Evolutionary conservation across 2,888 invertebrate species (phyloP), one percentile per base, ranked within the genome.

Genomic region (Xestia c-nigrum): DNA sequence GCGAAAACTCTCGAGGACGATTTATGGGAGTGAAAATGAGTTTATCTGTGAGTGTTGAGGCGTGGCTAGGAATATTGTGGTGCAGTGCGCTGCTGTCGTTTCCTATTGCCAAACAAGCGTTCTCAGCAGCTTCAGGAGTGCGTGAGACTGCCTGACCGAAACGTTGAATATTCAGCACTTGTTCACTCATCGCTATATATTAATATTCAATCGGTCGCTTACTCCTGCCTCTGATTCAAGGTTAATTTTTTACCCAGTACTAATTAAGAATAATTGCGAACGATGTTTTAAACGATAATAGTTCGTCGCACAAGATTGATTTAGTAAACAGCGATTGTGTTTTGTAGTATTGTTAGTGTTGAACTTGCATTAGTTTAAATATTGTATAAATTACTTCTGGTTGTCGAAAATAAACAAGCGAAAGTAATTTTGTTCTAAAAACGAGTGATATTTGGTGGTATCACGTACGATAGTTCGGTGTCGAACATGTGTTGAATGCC

Each of bases 121-220:
- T 83, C 80, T 79, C 66, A 55, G 57, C 67, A 70, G 52, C 81
- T 61, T 57, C 78, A 83, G 87, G 81, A 85, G 88, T 93, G 94
- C 94, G 94, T 94, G 94, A 90, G 91, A 79, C 91, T 92, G 93
- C 87, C 91, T 93, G 92, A 94, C 94, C 95, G 95, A 88, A 89
- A 92, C 96, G 94, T 92, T 95, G 92, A 94, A 95, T 95, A 95
- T 95, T 94, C 93, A 95, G 89, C 89, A 89, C 89, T 90, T 93
- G 91, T 91, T 94, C 92, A 93, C 92, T 92, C 91, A 91, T 93
- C 89, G 91, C 90, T 85, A 88, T 91, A 89, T 91, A 93, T 95
- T 93, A 93, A 94, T 94, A 94, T 95, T 93, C 94, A 94, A 95
- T 94, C 93, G 93, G 93, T 93, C 93, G 92, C 92, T 94, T 91